These are phyloP conservation scores for Poeciliopsis gracilis DNA, from an alignment of 2,797 vertebrate species.

Conservation along the genomic window DNA sequence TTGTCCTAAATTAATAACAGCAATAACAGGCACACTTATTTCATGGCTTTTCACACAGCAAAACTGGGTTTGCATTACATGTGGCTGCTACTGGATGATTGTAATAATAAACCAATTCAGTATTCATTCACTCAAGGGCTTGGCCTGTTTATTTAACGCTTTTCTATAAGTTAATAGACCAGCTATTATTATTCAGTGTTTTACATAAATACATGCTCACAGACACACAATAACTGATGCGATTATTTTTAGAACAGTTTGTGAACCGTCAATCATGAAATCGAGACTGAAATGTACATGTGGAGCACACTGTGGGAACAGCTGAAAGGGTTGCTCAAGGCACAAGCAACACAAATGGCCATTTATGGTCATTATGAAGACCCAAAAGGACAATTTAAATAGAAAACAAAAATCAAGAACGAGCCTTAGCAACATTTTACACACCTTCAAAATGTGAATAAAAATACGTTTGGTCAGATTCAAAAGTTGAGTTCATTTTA, in stretches of 20 bases:
- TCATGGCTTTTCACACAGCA: neutral
- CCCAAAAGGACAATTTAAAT: conserved; percentile 3
- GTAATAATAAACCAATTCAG: neutral
- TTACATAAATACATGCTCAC: neutral
- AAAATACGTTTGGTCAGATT: neutral
- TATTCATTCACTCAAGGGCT: neutral
- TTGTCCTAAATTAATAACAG: neutral
- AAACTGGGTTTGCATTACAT: neutral
- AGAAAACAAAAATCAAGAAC: neutral
- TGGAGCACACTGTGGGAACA: neutral
- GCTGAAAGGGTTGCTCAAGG: neutral
- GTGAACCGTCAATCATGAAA: neutral
- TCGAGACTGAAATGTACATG: neutral
- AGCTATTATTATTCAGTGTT: conserved; percentile 1
- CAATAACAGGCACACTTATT: neutral
- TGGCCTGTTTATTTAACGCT: neutral
- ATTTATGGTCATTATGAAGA: conserved; percentile 4
- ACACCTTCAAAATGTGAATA: neutral
- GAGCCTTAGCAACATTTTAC: neutral
- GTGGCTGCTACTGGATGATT: neutral
- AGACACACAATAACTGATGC: neutral
- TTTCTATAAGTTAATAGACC: neutral
- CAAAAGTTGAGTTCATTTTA: neutral
- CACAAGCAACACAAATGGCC: neutral
- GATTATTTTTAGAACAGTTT: conserved; percentile 8